Percentiles rank a stretch among this genome's conserved stretches.
Conservation (phyloP, 2,113 vertebrate genomes). For the Cyphomyrus plagiostoma region DNA sequence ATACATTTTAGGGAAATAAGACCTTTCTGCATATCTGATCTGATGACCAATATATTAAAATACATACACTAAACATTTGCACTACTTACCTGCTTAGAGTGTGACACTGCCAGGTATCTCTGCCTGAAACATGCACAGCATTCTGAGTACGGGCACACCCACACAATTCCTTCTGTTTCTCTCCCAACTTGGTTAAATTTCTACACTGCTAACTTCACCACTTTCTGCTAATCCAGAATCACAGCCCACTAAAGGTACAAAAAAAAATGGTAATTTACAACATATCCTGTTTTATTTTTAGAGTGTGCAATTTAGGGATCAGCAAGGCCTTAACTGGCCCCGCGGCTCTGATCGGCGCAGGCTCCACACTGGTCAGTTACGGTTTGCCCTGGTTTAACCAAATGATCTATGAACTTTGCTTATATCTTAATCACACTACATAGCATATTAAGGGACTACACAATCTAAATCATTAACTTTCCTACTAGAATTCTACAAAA, state of each 20-base stretch:
- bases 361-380: not conserved
- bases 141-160: no score
- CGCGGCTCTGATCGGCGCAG: not conserved
- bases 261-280: not conserved
- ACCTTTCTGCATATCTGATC: no score
- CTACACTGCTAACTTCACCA: not conserved
- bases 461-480: not conserved
- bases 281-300: not conserved
- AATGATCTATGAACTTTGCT: not conserved
- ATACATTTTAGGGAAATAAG: no score
- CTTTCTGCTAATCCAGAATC: not conserved
- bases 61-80: no score
- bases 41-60: no score
- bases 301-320: not conserved
- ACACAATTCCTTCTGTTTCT: no score
- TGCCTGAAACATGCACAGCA: no score
- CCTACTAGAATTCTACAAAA: not conserved
- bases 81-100: no score
- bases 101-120: no score
- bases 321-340: not conserved
- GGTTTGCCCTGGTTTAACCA: not conserved
- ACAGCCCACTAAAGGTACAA: not conserved
- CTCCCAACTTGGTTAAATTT: not conserved
- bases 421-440: slow-evolving; percentile 1
- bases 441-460: not conserved